Base-by-base conservation (phyloP, 2,888 invertebrate species). In the Cephus nigrinus region DNA sequence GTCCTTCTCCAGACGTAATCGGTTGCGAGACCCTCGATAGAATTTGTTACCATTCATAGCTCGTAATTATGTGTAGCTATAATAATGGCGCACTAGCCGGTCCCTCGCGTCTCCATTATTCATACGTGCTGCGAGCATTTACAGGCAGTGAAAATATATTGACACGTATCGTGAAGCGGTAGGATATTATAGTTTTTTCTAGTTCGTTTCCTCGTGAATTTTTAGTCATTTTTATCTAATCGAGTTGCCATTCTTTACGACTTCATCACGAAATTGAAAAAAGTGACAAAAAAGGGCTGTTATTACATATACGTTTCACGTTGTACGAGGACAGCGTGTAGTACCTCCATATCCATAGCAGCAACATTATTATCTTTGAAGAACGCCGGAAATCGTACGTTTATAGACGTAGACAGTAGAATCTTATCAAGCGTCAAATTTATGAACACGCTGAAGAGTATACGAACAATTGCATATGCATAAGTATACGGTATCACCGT, bases 311-410 rank as follows among this genome's bases (percentile, higher is more conserved):
- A 34, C 34, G 33, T 34, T 11, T 11, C 34, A 34, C 9, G 33
- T 34, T 34, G 9, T 9, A 34, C 36, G 36, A 1, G 3, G 15
- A 40, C 36, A 40, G 36, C 36, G 15, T 40, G 40, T 15, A 40
- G 40, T 40, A 1, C 23, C 55, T 55, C 23, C 9, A 9, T 9
- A 23, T 55, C 23, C 83, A 83, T 84, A 82, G 79, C 78, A 80
- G 78, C 78, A 85, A 85, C 84, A 84, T 76, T 79, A 84, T 83
- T 84, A 84, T 84, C 84, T 85, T 76, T 40, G 35, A 78, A 79
- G 75, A 78, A 77, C 75, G 75, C 82, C 82, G 85, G 85, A 84
- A 85, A 82, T 82, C 81, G 80, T 75, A 74, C 81, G 75, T 79
- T 81, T 76, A 81, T 72, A 82, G 78, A 82, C 79, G 75, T 78